phyloP scores from a whole-genome alignment of 2,888 invertebrate genomes.

The Prostheceraeus crozeri region DNA sequence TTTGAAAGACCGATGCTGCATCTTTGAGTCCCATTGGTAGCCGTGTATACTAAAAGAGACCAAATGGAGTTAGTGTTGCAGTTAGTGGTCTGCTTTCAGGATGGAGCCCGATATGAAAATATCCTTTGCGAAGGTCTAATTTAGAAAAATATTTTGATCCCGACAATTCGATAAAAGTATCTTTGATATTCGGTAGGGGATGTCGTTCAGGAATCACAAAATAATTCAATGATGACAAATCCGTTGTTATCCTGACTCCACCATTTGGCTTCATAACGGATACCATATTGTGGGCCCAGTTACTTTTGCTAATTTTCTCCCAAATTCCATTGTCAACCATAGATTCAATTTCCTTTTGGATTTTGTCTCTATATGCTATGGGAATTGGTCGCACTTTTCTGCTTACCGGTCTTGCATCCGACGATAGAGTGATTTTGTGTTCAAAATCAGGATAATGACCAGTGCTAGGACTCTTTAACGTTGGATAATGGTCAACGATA shows the following conservation, averaged over 20 bases:
- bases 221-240: constrained; percentile 7
- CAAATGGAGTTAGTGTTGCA: constrained; percentile 15
- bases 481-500: constrained; percentile 23
- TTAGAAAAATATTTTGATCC: not conserved
- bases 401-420: constrained; percentile 15
- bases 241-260: not conserved
- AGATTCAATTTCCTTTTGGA: not conserved
- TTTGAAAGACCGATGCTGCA: not conserved
- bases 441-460: not conserved
- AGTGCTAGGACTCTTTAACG: not conserved
- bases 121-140: constrained; percentile 12
- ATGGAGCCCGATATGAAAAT: constrained; percentile 2
- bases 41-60: not conserved
- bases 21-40: constrained; percentile 13
- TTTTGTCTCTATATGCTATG: not conserved
- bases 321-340: constrained; percentile 26
- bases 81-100: not conserved
- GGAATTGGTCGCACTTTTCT: constrained; percentile 11
- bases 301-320: not conserved
- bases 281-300: constrained; percentile 12
- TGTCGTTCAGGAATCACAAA: not conserved
- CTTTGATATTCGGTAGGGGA: too few species aligned
- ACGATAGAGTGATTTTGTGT: constrained; percentile 16
- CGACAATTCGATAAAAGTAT: not conserved
- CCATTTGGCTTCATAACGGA: constrained; percentile 14